Conservation (phyloP, 1,140 invertebrate genomes). For the Drosophila orena region DNA sequence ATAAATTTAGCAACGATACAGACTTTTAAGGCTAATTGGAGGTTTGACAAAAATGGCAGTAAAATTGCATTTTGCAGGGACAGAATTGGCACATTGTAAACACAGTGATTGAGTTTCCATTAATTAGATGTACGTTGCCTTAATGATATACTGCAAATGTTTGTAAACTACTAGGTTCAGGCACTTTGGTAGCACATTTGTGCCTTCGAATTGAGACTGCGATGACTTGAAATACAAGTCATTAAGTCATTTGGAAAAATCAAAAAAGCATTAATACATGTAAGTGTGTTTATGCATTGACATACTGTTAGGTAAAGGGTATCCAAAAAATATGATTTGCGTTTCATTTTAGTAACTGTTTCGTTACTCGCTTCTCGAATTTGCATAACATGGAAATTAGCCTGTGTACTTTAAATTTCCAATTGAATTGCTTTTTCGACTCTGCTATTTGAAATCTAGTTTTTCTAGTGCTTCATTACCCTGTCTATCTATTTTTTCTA, state of each 20-base stretch:
- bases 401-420: slow-evolving; percentile 43
- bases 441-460: slow-evolving; percentile 2
- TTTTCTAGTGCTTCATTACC: background rate
- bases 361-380: slow-evolving; percentile 23
- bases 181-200: background rate
- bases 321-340: background rate
- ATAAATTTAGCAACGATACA: background rate
- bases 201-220: background rate
- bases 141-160: background rate
- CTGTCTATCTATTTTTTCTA: too few relatives aligned
- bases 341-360: background rate
- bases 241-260: background rate
- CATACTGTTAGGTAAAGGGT: background rate
- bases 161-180: slow-evolving; percentile 1
- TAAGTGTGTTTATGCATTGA: too few relatives aligned
- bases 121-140: background rate
- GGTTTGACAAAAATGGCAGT: background rate
- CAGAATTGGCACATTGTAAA: background rate
- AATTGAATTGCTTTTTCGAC: slow-evolving; percentile 37
- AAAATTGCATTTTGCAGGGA: background rate
- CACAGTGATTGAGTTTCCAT: background rate
- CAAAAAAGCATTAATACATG: too few relatives aligned
- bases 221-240: background rate
- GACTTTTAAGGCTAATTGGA: background rate
- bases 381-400: slow-evolving; percentile 56